Evolutionary conservation across 2,797 vertebrate genomes (phyloP), one percentile per base, ranked within the genome.

Genomic region (Trachops cirrhosus): DNA sequence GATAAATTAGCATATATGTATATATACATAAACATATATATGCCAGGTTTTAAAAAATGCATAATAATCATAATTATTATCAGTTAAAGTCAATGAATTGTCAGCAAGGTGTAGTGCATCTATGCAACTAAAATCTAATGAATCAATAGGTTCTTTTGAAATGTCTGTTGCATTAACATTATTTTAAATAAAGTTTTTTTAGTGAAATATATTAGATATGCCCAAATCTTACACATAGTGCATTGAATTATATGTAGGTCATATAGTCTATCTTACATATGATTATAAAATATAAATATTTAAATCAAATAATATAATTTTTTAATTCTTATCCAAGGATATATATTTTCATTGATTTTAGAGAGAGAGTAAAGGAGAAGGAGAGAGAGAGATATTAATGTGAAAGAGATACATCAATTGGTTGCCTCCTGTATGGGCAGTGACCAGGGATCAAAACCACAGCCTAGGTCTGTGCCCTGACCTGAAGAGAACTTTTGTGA

Each of bases 101-200:
- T 80, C n/a, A 77, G 6, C 19, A 71, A 22, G 0, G 0, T 57
- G 52, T 21, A 26, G 16, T 54, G 5, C 68, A 12, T 93, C 8
- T 79, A 0, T 83, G 34, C 15, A 91, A 83, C 67, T 94, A 96
- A 94, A 96, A 94, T 74, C 79, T 95, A 93, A 95, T 91, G 87
- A 96, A 96, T 97, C 96, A 97, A 89, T 77, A 97, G 18, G 80
- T 74, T 48, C 59, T 86, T 95, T 97, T 96, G 96, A 97, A 96
- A 93, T 96, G 54, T 96, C 89, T 97, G 0, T 97, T 97, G 44
- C 44, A 75, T 21, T 44, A 79, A 79, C 32, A 97, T 29, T 50
- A 93, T 97, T 97, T 97, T 97, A 92, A 95, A 74, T 88, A 79
- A 74, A 62, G 37, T 41, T 71, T 22, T 22, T 95, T 87, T 57